Evolutionary conservation across 2,888 invertebrate genomes (phyloP), one percentile per base, ranked within the genome.

Genomic region (Pollenia amentaria): DNA sequence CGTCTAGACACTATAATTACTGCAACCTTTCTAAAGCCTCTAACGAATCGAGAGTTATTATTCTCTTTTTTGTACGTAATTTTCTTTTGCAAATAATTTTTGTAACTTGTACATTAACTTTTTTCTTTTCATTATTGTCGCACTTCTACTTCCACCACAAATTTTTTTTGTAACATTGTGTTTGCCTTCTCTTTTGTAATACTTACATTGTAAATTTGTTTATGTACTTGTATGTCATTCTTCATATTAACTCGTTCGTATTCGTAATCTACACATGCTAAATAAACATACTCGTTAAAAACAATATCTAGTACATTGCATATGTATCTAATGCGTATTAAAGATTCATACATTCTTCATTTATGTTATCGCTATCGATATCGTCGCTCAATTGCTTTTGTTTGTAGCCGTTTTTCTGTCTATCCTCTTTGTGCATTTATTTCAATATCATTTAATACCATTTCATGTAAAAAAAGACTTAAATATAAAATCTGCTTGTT

Each of bases 331-430:
- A 60, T 18, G 51, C 73, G 64, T 65, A 83, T n/a, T 62, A 76
- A 77, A 77, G 42, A 57, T 42, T 48, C 83, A 76, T 76, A 21
- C 53, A 72, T 80, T 73, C 57, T 70, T 80, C 51, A 76, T 79
- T 82, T 76, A 38, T 51, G 62, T 84, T 81, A 51, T 57, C 38
- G 16, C 16, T 75, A 62, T 29, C 38, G 16, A 16, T 75, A 62
- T 16, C 51, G 55, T 67, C 80, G 62, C 82, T 75, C 62, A 87
- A 81, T 84, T 84, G 88, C 87, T 88, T 87, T 85, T 83, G 72
- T 84, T 85, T 70, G 84, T 88, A 87, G 72, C 64, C 72, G 78
- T 85, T 85, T 80, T 81, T 85, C 84, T 83, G 60, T 82, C 87
- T 85, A 55, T 87, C 79, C 85, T 83, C 77, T 86, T 85, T 88